Conservation (phyloP, 2,113 vertebrate genomes). For the Varanus komodoensis region DNA sequence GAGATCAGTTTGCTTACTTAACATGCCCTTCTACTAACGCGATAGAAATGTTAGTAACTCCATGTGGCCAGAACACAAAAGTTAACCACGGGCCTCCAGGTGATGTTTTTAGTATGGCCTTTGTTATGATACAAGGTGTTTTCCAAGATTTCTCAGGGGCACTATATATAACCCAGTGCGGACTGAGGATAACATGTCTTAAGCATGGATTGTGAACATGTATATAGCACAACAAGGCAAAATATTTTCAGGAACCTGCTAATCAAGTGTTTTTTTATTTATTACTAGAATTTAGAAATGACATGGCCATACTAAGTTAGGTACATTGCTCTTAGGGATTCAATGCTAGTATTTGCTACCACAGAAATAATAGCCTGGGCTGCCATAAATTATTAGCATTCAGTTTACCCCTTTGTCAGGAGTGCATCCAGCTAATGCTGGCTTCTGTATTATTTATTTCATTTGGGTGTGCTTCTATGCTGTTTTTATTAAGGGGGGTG, state of each 20-base stretch:
- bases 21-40: background rate
- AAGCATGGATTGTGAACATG: background rate
- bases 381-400: background rate
- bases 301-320: background rate
- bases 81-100: background rate
- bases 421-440: background rate
- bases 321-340: background rate
- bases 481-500: background rate
- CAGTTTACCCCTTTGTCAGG: background rate
- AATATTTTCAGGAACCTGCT: background rate
- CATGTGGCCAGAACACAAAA: background rate
- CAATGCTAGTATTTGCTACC: slow-evolving; percentile 1
- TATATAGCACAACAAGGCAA: background rate
- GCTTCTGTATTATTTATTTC: background rate
- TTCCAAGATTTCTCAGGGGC: background rate
- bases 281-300: background rate
- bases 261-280: rapidly evolving
- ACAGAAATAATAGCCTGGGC: background rate
- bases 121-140: background rate
- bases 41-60: background rate
- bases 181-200: background rate
- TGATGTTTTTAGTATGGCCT: background rate
- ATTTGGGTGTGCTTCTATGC: background rate
- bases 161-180: background rate
- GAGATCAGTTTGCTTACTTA: background rate